A percentile compares a stretch with the other conserved stretches of the same genome.
Evolutionary conservation across 1,140 invertebrate genomes (phyloP).

Genomic region (fruit fly (Drosophila melanogaster)): Release_6_plus_ISO1_MT NT_033777.3:817001-817500

Average conservation of each 20-base stretch:
- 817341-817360: not conserved
- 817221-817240: too few relatives aligned
- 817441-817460: not conserved
- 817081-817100: too few relatives aligned
- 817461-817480: conserved; percentile 1
- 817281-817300: not conserved
- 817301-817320: not conserved
- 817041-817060: not conserved
- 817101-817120: too few relatives aligned
- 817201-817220: too few relatives aligned
- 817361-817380: not conserved
- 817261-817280: not conserved
- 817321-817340: not conserved
- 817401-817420: not conserved
- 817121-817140: too few relatives aligned
- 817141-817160: not conserved
- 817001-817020: not conserved
- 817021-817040: not conserved
- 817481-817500: conserved; percentile 6
- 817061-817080: not conserved
- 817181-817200: too few relatives aligned
- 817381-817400: not conserved
- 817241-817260: too few relatives aligned
- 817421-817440: not conserved
- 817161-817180: too few relatives aligned